Evolutionary conservation across 2,113 vertebrate species (phyloP).

Genomic region (Camelus bactrianus): DNA sequence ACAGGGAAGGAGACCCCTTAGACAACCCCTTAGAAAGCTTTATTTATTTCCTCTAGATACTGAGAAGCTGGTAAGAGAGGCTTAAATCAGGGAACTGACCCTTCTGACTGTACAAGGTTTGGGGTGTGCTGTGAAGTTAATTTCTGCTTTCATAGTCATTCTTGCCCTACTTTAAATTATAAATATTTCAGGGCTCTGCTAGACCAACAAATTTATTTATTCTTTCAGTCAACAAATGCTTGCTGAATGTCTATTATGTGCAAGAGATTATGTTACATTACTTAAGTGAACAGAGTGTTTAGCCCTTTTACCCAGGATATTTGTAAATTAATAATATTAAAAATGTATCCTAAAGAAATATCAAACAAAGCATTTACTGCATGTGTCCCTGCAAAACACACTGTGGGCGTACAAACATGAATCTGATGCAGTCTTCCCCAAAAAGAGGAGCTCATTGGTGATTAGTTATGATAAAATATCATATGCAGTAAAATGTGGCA

Average conservation of each 20-base stretch:
- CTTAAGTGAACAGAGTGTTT: not conserved
- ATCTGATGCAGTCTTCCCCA: not conserved
- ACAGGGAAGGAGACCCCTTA: rapidly evolving
- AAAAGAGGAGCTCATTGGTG: not conserved
- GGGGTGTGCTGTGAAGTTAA: not conserved
- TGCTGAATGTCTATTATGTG: not conserved
- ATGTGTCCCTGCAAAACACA: not conserved
- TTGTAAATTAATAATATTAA: conserved; percentile 6
- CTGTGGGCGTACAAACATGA: not conserved
- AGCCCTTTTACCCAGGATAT: not conserved
- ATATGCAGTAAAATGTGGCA: not conserved
- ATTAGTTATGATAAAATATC: not conserved
- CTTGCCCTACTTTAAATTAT: not conserved
- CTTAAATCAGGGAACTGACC: not conserved
- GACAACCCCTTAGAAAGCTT: not conserved
- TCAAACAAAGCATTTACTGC: not conserved
- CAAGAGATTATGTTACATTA: not conserved
- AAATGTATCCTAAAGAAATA: not conserved
- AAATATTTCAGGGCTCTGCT: not conserved
- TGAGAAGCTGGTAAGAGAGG: not conserved
- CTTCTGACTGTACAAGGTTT: not conserved
- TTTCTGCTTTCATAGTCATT: not conserved
- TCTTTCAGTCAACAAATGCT: not conserved
- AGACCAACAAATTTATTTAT: not conserved
- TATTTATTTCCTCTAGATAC: not conserved